Evolutionary conservation across 2,888 invertebrate genomes (phyloP), one percentile per base, ranked within the genome.

Genomic region (Drosophila trichaetosa): DNA sequence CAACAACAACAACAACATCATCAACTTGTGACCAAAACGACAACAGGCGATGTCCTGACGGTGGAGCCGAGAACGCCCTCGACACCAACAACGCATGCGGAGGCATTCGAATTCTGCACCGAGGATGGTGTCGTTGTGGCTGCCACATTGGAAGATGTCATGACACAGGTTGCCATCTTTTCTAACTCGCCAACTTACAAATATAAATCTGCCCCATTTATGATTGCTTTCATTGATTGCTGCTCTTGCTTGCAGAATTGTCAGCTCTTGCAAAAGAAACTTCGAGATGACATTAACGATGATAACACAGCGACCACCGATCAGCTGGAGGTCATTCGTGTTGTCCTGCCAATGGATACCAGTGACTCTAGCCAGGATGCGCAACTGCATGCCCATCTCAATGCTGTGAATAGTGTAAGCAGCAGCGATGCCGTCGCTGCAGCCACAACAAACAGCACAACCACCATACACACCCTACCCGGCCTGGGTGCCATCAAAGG

Each of bases 281-380:
- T 92, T 4, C 79, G 83, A 48, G 83, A 89, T 7, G 91, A 87
- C 65, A 73, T 79, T 21, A 79, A 66, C 5, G 72, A 80, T 56
- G 71, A 73, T 21, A 36, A 53, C 54, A 49, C 74, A 27, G 46
- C 76, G 29, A 57, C 36, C 61, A 27, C 66, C n/a, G 69, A 83
- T 16, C 88, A 91, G 49, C 83, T 93, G 63, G 89, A 92, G 63
- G 90, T 92, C 8, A 90, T 93, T 54, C 90, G 92, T 65, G 92
- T 93, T 6, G 90, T 91, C 49, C 84, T 93, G 64, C 93, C 93
- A 60, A 90, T 93, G 83, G 93, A 93, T 78, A 90, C 91, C 36
- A 90, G 91, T n/a, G 92, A 93, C 65, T 93, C 93, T 13, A 92
- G 90, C 66, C 91, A 90, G 80, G 92, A 91, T 42, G 74, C 80